Evolutionary conservation across 2,113 vertebrate species (phyloP), one percentile per base, ranked within the genome.

Genomic region (Ahaetulla prasina): DNA sequence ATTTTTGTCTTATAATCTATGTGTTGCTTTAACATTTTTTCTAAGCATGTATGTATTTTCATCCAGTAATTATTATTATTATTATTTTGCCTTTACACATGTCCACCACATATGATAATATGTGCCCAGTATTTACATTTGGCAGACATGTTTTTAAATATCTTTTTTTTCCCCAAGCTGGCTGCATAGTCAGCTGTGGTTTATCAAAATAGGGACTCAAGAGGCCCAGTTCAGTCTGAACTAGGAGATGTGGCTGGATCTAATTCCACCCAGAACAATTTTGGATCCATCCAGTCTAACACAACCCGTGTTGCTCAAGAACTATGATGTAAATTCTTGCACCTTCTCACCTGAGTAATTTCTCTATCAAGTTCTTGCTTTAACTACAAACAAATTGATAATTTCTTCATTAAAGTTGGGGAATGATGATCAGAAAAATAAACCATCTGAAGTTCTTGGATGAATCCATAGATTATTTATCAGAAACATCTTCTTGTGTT

Each of bases 91-190:
- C 45, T 47, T 47, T 47, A 6, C 45, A 47, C 45, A 47, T 47
- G 45, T 47, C 45, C 45, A 47, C 45, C 45, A 47, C 45, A 47
- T 47, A 47, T 47, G 45, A 47, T 47, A 47, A 47, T 47, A 47
- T 47, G 45, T 47, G 45, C 45, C 45, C 7, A 6, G 4, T 47
- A 47, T 6, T 6, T 47, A 47, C 45, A 47, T 47, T 47, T 47
- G 45, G 3, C 14, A 16, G 14, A 16, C 52, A 53, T 53, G 52
- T 53, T 53, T 53, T 53, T 50, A 50, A 50, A 50, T 10, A 49
- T 95, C 50, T 84, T 95, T 52, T 94, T 94, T 47, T 94, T n/a
- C n/a, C n/a, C n/a, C 52, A 89, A 89, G 80, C 92, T 94, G 54
- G 84, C 54, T 95, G 9, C 39, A 94, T 95, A 95, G 90, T 93